phyloP scores from a whole-genome alignment of 2,888 invertebrate genomes.

The Congeria kusceri region DNA sequence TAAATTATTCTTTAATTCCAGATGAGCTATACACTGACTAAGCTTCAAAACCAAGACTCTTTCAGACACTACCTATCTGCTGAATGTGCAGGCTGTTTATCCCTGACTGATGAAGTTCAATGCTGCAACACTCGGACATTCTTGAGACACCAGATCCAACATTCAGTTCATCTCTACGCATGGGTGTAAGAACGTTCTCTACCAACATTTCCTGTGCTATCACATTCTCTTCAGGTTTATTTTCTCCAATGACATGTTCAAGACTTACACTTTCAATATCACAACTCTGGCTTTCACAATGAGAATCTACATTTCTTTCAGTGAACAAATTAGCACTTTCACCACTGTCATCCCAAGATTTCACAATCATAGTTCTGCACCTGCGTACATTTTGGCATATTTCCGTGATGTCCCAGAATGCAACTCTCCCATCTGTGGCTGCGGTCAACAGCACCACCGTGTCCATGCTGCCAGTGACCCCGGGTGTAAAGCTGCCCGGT shows the following conservation, averaged over 20 bases:
- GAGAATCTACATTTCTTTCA: no score
- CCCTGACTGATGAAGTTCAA: conserved; percentile 90
- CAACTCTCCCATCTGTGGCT: conserved; percentile 90
- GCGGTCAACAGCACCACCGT: conserved; percentile 87
- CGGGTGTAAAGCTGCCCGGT: background rate
- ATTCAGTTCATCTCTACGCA: no score
- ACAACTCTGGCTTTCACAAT: no score
- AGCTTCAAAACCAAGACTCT: background rate
- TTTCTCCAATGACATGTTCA: background rate
- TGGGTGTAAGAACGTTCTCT: no score
- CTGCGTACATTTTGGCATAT: conserved; percentile 49
- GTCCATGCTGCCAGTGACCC: background rate
- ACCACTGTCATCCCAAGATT: no score
- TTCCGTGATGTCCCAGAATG: conserved; percentile 88
- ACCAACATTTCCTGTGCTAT: background rate
- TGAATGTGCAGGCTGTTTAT: conserved; percentile 88
- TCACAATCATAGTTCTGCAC: no score
- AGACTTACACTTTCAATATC: no score
- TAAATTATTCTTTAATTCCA: no score
- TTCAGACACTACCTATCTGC: background rate
- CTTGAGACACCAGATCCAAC: no score
- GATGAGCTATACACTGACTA: no score
- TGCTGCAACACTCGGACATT: background rate
- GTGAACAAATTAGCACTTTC: no score
- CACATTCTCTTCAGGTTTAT: background rate